Evolutionary conservation across 2,888 invertebrate species (phyloP), one percentile per base, ranked within the genome.

Genomic region (Campoplex capitator): DNA sequence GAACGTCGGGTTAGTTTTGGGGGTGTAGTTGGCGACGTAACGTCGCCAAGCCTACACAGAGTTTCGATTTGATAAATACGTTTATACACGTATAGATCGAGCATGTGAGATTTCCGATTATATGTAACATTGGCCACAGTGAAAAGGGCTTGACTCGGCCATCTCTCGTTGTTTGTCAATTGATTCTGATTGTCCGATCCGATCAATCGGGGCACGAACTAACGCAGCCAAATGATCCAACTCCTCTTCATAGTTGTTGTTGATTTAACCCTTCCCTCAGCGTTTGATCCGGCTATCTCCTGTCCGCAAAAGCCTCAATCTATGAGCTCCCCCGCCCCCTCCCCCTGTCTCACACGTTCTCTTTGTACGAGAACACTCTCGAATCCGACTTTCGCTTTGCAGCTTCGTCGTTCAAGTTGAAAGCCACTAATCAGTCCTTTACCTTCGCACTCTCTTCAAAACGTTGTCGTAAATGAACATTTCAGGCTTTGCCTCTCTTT

Each of bases 151-250:
- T 54, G 62, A 58, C 54, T 80, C 73, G 82, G 56, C 68, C 75
- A 56, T 48, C 79, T 70, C 83, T 70, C 83, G 86, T 83, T 86
- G 86, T 83, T 86, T 83, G 86, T 77, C 83, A 71, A 86, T 83
- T 83, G 86, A 80, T 80, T 86, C 38, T 68, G 75, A 75, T 71
- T 62, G 32, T 83, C 58, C 71, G 83, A 77, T 77, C 83, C 78
- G 79, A 56, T 83, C 76, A 80, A 83, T 80, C 73, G 80, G 51
- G 80, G 51, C 38, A 67, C 51, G 23, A 80, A 65, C 48, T 48
- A 70, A n/a, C 74, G 28, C 62, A 42, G 48, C 42, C 68, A 62
- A 75, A 62, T 42, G 77, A 35, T 65, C 65, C 38, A 38, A 51
- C 32, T 48, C 28, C 48, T 45, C 70, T 18, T 70, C 54, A 73